phyloP scores from a whole-genome alignment of 2,888 invertebrate species.

The Volucella inflata region DNA sequence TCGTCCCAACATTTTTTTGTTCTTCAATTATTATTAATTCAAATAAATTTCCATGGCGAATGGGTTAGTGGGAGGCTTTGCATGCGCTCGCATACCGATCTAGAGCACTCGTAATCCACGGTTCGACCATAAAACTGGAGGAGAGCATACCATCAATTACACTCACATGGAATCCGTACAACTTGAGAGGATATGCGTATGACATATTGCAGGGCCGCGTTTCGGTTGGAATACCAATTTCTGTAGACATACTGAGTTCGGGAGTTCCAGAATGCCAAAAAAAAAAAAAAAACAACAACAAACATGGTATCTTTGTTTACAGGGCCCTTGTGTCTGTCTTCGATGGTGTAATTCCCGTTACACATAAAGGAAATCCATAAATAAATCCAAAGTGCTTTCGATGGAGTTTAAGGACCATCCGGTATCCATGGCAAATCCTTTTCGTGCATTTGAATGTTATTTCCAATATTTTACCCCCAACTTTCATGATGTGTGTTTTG shows the following conservation, averaged over 20 bases:
- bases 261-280: not conserved
- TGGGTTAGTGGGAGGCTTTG: constrained; percentile 22
- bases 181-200: constrained; percentile 59
- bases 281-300: not conserved
- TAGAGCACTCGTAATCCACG: constrained; percentile 9
- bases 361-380: constrained; percentile 44
- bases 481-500: no score
- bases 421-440: constrained; percentile 50
- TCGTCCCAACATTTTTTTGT: constrained; percentile 11
- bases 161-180: constrained; percentile 35
- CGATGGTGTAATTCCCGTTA: constrained; percentile 36
- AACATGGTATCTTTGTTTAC: constrained; percentile 25
- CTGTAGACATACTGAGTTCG: not conserved
- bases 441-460: constrained; percentile 60
- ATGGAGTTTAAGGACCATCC: constrained; percentile 44
- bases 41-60: constrained; percentile 67
- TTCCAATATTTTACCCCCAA: not conserved
- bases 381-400: constrained; percentile 54
- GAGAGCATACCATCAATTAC: constrained; percentile 63
- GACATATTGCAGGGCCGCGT: constrained; percentile 47
- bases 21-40: constrained; percentile 70
- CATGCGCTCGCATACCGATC: constrained; percentile 24
- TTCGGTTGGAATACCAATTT: constrained; percentile 46
- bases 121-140: constrained; percentile 21
- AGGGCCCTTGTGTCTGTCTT: constrained; percentile 48